Base-by-base conservation (phyloP, 2,888 invertebrate species). In the Dasysyrphus albostriatus region DNA sequence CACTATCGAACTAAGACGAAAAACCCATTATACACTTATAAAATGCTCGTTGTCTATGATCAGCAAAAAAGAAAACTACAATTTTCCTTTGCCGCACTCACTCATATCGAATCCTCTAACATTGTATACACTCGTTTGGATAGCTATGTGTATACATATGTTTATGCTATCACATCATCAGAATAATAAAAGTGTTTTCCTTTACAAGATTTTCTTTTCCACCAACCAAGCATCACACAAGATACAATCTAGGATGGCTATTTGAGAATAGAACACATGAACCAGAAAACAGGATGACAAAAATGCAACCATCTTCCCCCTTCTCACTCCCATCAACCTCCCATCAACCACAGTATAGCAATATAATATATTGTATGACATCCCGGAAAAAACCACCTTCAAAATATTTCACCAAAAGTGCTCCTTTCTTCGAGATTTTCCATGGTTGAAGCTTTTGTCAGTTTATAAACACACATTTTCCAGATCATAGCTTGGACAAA, bases 401-500 rank as follows among this genome's bases (percentile, higher is more conserved):
- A 29, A 78, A 69, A 42, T 56, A 69, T 85, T 63, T 70, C 42
- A 61, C 73, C 73, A 58, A 73, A 69, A 85, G 76, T 42, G 61
- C 58, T 58, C 16, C 39, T 61, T 49, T 75, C 37, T 42, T 72
- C 54, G 19, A n/a, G 61, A 16, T 63, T 54, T 34, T 32, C 39
- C 14, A 61, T 61, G 42, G 58, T 58, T 59, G 83, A 47, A 78
- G 75, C 78, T 75, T 87, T 87, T 87, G 83, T 87, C 65, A 78
- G 74, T 65, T 79, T 70, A 83, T 83, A 87, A 82, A 78, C 70
- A 80, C 75, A 80, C 80, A 80, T 80, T 79, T 83, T 80, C 58
- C 49, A 75, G 80, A 78, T 83, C 79, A 83, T 67, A 74, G 67
- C 44, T 49, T 54, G n/a, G 54, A n/a, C n/a, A n/a, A 54, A 34